Evolutionary conservation across 1,140 invertebrate species (phyloP), one percentile per base, ranked within the genome.

Genomic region (Metopolophium dirhodum): DNA sequence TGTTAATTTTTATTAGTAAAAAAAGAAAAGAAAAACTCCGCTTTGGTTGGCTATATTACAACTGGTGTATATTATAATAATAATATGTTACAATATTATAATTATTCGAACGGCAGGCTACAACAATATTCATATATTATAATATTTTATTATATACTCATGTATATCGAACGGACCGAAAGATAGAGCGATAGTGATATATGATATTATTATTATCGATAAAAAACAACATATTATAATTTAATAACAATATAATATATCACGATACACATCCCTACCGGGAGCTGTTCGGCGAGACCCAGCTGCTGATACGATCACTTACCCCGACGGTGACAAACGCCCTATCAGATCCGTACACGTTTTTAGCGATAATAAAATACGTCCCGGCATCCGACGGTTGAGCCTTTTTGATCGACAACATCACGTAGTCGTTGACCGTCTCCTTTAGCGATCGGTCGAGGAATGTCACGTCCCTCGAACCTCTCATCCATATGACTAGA

Each of bases 321-420:
- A 98, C 97, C 96, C 96, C 96, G 57, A 98, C 96, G 82, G 97
- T 98, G 94, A 98, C 97, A 95, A 98, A 98, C 89, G 97, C 97
- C 95, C 97, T 96, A 94, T 98, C 98, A 94, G 96, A 97, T 37
- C 99, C 99, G 94, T 98, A 97, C 61, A 97, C 96, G 95, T 99
- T 99, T 95, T 98, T 98, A 14, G 98, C 97, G 37, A 99, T 96
- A 94, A 99, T 97, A 90, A 98, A 99, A 95, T 99, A 99, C 14
- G 98, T 98, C 20, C 99, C 99, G 93, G 98, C 97, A 95, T 99
- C 99, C 86, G 98, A 97, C 18, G 97, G 96, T 93, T 97, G 96
- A 1, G 98, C 97, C 94, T 98, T 97, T 95, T 98, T 98, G 94
- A 99, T 96, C 20, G 98, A 98, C 85, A 99, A 96, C 94, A 97